Evolutionary conservation across 2,113 vertebrate genomes (phyloP), one percentile per base, ranked within the genome.

Genomic region (Nothocercus julius): DNA sequence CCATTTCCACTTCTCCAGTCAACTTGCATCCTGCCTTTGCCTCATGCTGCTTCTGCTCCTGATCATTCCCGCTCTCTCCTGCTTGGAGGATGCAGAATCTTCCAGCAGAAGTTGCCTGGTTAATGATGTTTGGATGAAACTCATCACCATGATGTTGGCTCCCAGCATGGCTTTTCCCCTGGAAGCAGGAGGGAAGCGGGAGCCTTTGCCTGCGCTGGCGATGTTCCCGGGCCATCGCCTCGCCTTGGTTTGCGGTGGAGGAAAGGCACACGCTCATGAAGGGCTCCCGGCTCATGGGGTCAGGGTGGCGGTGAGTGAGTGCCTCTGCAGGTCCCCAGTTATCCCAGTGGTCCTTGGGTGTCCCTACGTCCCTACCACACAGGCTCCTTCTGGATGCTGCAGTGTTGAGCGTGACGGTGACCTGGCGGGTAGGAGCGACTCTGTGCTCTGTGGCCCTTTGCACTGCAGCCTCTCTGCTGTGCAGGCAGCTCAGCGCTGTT

Each of bases 1-100:
- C 62, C 62, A 13, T 85, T 89, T 63, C 80, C 49, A 30, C 83
- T 24, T 22, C 42, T 58, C 32, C 15, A 0, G 2, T 8, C 49
- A 30, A 70, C 14, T 34, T 69, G 20, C 24, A 73, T 42, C 6
- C 34, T 40, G 14, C 18, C 67, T 89, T 0, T 0, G 0, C 14
- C 5, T 42, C 2, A 0, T n/a, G 24, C 54, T 84, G 61, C 74
- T 63, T 36, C 83, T 83, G 32, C 27, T 77, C 12, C 16, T 87
- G 24, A 56, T 44, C 15, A 13, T 36, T 51, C 67, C 44, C 17
- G 4, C 47, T 69, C 45, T n/a, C 13, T 64, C 47, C 2, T 3
- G 28, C 1, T 11, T 27, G 38, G 47, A 76, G n/a, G 49, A 80
- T 4, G 32, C 13, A 18, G 32, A 24, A 17, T 49, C 75, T 70